Percentiles rank a stretch among this genome's conserved stretches.
These are phyloP conservation scores for Thera obeliscata DNA, from an alignment of 2,888 invertebrate genomes.

Conservation along the genomic window DNA sequence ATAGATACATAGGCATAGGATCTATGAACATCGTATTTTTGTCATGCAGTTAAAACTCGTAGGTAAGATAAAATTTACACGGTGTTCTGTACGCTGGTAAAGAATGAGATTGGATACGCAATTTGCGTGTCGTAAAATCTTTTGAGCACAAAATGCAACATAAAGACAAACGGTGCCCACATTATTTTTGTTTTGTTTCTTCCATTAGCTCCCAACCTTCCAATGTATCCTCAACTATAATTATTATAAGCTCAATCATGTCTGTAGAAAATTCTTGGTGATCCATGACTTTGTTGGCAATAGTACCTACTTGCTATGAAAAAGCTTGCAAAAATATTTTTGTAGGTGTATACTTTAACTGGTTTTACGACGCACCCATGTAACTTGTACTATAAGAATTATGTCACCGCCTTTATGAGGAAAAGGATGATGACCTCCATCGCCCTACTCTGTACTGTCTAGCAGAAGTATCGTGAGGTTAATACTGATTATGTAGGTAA, in stretches of 20 bases:
- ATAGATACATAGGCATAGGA: no score
- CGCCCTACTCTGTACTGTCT: background rate
- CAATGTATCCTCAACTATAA: no score
- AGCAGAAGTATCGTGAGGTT: conserved; percentile 7
- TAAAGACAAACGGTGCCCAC: no score
- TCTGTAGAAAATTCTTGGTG: no score
- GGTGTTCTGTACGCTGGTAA: background rate
- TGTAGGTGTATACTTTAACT: background rate
- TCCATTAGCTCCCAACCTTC: no score
- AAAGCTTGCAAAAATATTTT: background rate
- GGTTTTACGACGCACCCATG: background rate
- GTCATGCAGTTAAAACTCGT: background rate
- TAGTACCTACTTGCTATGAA: no score
- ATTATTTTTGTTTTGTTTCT: no score
- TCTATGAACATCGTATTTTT: no score
- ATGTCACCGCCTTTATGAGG: conserved; percentile 19
- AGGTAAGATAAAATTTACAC: background rate
- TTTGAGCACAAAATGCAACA: background rate
- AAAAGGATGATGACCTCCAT: conserved; percentile 33
- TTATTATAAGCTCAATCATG: no score
- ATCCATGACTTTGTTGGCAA: no score
- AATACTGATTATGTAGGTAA: conserved; percentile 1
- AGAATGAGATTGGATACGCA: background rate
- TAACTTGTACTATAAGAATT: conserved; percentile 1
- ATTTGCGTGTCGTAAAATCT: background rate